These are phyloP conservation scores for Macrosoma leucophasiata DNA, from an alignment of 2,888 invertebrate genomes.

Conservation along the genomic window DNA sequence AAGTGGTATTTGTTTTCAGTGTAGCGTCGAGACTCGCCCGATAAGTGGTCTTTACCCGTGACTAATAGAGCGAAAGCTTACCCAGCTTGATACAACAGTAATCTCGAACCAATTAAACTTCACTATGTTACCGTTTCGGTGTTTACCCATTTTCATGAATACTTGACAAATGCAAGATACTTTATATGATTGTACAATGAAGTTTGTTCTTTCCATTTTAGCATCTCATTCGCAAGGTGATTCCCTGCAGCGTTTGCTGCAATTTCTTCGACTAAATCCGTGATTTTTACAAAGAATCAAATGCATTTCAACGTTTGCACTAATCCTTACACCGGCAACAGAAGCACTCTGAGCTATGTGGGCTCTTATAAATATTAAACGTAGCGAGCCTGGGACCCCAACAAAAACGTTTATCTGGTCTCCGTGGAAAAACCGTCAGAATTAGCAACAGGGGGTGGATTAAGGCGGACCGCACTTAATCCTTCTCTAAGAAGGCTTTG, in stretches of 20 bases:
- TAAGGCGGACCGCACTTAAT: conserved; percentile 74
- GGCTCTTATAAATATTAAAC: conserved; percentile 72
- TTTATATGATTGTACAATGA: no score
- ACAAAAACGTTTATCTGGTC: conserved; percentile 74
- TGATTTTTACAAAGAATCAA: conserved; percentile 47
- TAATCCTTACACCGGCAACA: conserved; percentile 60
- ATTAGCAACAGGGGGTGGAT: conserved; percentile 72
- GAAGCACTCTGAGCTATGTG: conserved; percentile 55
- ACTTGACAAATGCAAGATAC: no score
- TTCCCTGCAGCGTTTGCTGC: no score
- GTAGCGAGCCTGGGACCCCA: conserved; percentile 49
- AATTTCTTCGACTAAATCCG: conserved; percentile 45
- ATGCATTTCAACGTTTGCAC: conserved; percentile 47
- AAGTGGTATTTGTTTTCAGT: conserved; percentile 42
- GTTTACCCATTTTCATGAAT: no score
- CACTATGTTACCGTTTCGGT: no score
- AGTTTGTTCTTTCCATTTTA: no score
- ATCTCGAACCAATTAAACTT: conserved; percentile 38
- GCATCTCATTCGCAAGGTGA: no score
- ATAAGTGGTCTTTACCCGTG: conserved; percentile 52
- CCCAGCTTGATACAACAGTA: conserved; percentile 34
- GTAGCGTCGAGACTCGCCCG: conserved; percentile 29
- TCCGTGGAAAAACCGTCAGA: conserved; percentile 71
- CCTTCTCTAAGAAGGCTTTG: conserved; percentile 76
- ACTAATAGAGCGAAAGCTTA: conserved; percentile 48